Evolutionary conservation across 2,113 vertebrate genomes (phyloP), one percentile per base, ranked within the genome.

Genomic region (Meriones unguiculatus): DNA sequence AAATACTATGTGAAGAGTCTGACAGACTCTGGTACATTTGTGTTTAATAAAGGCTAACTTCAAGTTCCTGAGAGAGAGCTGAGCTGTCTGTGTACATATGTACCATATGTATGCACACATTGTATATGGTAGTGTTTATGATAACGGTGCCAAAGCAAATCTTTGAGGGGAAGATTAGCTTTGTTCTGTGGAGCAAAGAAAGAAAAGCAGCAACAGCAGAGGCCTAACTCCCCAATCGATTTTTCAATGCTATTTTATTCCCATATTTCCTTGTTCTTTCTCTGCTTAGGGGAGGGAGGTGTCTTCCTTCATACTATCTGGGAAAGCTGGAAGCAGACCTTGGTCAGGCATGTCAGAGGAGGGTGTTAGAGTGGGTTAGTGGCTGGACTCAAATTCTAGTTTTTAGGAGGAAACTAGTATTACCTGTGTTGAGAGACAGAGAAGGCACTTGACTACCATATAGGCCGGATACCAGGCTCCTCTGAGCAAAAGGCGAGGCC

Each of bases 191-290:
- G 17, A 41, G 4, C n/a, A 88, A 72, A 85, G n/a, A 76, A 67
- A 95, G 41, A 92, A 92, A 41, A 92, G 77, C 73, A 87, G 59
- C 30, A 95, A 94, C 25, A 92, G 73, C 4, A 89, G 67, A 97
- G 80, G 73, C 91, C 14, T 10, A 87, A 91, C 67, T 91, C 32
- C 75, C 41, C 30, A 41, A n/a, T 84, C 95, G 57, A 81, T 72
- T 89, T 87, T 94, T 95, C 75, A 91, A 72, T 87, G 95, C 22
- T 80, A 94, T 93, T 98, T 98, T 97, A 98, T 98, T 98, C 62
- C 94, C 64, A 38, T 72, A 46, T 14, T 84, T 77, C 72, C 28
- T 41, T 20, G 35, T 80, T 95, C 96, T 91, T 78, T 70, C 86
- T 94, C 87, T 87, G 32, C 64, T 70, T 57, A 54, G 65, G 80